These are phyloP conservation scores for Danaus plexippus DNA, from an alignment of 1,140 invertebrate genomes.

Conservation along the genomic window DNA sequence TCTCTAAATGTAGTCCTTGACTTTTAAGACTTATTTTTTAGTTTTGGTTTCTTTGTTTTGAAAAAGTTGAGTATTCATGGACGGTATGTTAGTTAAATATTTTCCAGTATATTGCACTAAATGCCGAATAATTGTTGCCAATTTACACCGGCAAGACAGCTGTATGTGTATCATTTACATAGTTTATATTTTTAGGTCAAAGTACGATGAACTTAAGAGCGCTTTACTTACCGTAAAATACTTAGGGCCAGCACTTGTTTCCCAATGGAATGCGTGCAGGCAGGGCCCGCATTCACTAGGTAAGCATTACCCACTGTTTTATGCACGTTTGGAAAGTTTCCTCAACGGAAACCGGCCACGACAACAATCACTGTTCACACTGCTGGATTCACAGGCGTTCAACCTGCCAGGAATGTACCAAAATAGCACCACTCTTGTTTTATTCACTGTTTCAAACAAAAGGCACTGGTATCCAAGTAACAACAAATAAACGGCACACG, in stretches of 20 bases:
- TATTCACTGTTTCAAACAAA: slow-evolving; percentile 64
- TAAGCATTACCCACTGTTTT: slow-evolving; percentile 68
- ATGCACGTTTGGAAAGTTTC: slow-evolving; percentile 69
- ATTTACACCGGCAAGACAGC: slow-evolving; percentile 25
- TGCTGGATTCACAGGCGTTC: slow-evolving; percentile 45
- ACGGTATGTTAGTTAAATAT: too few relatives aligned
- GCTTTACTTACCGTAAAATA: slow-evolving; percentile 69
- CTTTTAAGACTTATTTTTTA: too few relatives aligned
- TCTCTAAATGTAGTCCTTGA: too few relatives aligned
- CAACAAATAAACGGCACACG: slow-evolving; percentile 42
- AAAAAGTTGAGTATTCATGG: too few relatives aligned
- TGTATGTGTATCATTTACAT: slow-evolving; percentile 20
- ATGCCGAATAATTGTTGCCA: slow-evolving; percentile 10
- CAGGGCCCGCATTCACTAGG: slow-evolving; percentile 65
- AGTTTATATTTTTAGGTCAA: slow-evolving; percentile 52
- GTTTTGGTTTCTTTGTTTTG: too few relatives aligned
- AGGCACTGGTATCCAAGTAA: slow-evolving; percentile 62
- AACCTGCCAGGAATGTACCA: slow-evolving; percentile 55
- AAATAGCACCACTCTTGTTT: slow-evolving; percentile 60
- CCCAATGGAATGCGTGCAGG: slow-evolving; percentile 66
- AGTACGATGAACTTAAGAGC: slow-evolving; percentile 67
- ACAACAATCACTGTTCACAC: slow-evolving; percentile 70
- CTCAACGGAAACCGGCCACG: slow-evolving; percentile 66
- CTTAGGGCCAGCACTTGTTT: slow-evolving; percentile 68
- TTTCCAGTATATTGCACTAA: not conserved